Evolutionary conservation across 2,797 vertebrate species (phyloP).

Genomic region (Zalophus californianus): DNA sequence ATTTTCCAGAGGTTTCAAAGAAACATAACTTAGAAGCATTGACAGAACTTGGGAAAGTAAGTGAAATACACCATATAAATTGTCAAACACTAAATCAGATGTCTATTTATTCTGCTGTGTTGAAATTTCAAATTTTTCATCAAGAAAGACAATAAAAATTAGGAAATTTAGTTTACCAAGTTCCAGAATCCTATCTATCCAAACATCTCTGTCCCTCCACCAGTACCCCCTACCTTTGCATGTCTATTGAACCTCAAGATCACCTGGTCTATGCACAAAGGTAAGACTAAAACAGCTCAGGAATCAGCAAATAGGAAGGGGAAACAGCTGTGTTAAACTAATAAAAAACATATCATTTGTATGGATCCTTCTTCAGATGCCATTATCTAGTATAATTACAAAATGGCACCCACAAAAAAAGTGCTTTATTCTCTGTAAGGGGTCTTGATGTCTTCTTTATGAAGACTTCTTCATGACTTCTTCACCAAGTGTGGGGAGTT

Average conservation of each 20-base stretch:
- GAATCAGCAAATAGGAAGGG: background rate
- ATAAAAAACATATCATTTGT: background rate
- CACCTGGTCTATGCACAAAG: background rate
- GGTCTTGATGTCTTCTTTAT: background rate
- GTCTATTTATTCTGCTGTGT: constrained; percentile 13
- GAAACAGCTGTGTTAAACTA: background rate
- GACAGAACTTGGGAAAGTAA: background rate
- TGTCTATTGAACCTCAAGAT: background rate
- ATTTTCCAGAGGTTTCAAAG: constrained; percentile 22
- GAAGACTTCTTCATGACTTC: background rate
- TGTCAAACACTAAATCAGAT: background rate
- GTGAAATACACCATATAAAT: constrained; percentile 4
- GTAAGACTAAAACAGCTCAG: background rate
- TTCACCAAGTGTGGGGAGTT: background rate
- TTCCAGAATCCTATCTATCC: background rate
- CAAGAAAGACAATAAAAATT: constrained; percentile 38
- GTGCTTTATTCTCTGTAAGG: background rate
- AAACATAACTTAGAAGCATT: background rate
- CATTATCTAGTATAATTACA: background rate
- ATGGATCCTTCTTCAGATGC: background rate
- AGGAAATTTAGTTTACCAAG: background rate
- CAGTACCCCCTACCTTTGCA: background rate
- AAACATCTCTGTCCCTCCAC: background rate
- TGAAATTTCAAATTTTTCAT: constrained; percentile 50
- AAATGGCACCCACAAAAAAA: background rate